Evolutionary conservation across 2,888 invertebrate species (phyloP), one percentile per base, ranked within the genome.

Genomic region (Synanthedon andrenaeformis): DNA sequence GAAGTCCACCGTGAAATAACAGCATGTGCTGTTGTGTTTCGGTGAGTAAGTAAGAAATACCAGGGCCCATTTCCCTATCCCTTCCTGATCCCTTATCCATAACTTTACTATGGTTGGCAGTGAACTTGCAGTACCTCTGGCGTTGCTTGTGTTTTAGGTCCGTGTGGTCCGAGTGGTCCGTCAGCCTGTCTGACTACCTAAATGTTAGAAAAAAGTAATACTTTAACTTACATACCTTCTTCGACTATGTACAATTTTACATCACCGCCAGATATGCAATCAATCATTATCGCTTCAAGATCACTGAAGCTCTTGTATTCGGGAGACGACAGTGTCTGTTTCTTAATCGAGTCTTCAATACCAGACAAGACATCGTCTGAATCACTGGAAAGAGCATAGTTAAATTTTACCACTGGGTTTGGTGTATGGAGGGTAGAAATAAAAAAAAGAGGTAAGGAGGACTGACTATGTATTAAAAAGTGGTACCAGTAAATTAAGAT

Each of bases 211-310:
- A 42, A 42, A 11, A 42, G 3, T 19, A 19, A 19, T 19, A 28
- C 6, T 28, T 1, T 28, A 28, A 6, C 4, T 8, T 49, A 49
- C 35, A 19, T 54, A 83, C 85, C 85, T 74, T 86, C 84, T 59
- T 87, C 85, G 11, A 84, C 59, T 0, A 86, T 79, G 0, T 80
- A 60, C 52, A 87, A 70, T 55, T 84, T 86, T 0, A 82, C 82
- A 12, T 78, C 76, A 0, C 87, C 85, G 2, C 70, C 73, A 0
- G 82, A 61, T 0, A 76, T 57, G 50, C 82, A 83, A 52, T 87
- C 84, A 0, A 75, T 61, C 87, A 87, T 87, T 55, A 79, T 80
- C 0, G 66, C 51, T 0, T 72, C 63, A 0, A 87, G 62, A 49
- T 84, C 78, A 0, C 67, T 67, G 54, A 87, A 87, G 0, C 76